Conservation (phyloP, 2,113 vertebrate genomes). For the Cepphus grylle region DNA sequence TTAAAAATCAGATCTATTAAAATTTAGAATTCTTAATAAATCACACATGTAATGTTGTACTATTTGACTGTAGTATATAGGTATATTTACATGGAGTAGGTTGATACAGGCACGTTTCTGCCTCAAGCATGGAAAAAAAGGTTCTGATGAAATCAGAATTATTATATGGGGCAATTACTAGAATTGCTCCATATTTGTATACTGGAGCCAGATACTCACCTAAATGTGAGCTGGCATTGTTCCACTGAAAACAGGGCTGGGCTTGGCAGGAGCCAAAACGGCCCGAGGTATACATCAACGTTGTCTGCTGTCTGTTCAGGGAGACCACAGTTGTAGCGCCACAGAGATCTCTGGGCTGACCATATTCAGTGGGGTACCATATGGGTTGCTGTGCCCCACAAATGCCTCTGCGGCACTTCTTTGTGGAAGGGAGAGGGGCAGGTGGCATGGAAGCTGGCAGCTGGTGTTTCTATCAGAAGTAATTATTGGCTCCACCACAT, state of each 20-base stretch:
- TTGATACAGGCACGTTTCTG: neutral
- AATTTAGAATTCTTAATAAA: neutral
- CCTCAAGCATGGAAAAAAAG: neutral
- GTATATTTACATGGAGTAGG: neutral
- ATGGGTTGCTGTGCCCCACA: neutral
- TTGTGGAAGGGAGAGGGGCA: conserved; percentile 4
- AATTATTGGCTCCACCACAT: neutral
- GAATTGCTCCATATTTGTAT: neutral
- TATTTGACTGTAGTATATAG: neutral
- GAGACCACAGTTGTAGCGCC: neutral
- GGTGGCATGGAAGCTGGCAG: conserved; percentile 24
- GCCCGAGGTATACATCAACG: neutral
- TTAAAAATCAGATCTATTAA: neutral
- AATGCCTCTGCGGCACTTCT: neutral
- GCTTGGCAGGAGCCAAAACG: neutral
- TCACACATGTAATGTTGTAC: neutral
- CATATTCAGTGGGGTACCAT: neutral
- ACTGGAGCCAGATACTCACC: neutral
- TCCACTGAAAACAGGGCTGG: conserved; percentile 1
- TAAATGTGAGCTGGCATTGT: neutral
- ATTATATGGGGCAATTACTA: neutral
- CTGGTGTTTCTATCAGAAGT: conserved; percentile 35
- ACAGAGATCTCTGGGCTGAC: neutral
- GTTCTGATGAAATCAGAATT: conserved; percentile 21
- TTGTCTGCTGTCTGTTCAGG: neutral